A percentile compares a stretch with the other conserved stretches of the same genome.
Conservation (phyloP, 2,888 invertebrate genomes). For the Nephrotoma appendiculata region DNA sequence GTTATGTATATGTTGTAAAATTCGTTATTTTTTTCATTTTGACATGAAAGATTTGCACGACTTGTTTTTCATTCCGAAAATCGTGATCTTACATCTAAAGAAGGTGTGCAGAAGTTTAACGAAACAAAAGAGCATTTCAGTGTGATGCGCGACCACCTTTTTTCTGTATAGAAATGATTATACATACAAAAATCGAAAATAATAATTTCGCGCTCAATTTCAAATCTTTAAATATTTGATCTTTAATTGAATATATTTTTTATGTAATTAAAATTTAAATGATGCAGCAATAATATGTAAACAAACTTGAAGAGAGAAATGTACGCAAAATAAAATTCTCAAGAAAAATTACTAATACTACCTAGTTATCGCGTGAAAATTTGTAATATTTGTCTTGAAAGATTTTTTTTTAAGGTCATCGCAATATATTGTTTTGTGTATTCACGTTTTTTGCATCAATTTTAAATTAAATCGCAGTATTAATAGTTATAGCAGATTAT, state of each 20-base stretch:
- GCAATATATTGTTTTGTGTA: not conserved
- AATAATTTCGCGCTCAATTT: not conserved
- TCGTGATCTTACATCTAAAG: not conserved
- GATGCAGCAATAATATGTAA: not conserved
- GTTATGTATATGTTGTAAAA: not conserved
- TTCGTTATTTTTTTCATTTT: not conserved
- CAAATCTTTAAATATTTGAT: not conserved
- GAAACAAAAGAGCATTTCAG: not conserved
- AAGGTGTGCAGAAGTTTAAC: not conserved
- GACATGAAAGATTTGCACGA: not conserved
- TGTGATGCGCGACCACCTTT: not conserved
- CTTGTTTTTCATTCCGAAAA: not conserved
- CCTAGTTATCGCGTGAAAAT: not conserved
- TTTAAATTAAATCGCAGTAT: not conserved
- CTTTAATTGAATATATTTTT: not conserved
- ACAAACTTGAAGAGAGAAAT: not conserved
- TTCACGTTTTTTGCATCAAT: not conserved
- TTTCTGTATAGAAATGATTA: not conserved
- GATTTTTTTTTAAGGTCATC: not conserved
- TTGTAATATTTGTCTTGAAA: not conserved
- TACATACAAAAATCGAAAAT: not conserved
- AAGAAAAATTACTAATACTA: not conserved
- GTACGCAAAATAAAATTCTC: not conserved
- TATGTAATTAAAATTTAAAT: not conserved
- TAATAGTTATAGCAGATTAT: not conserved